A percentile compares a stretch with the other conserved stretches of the same genome.
These are phyloP conservation scores for Seriola dumerili DNA, from an alignment of 2,113 vertebrate species.

Conservation along the genomic window DNA sequence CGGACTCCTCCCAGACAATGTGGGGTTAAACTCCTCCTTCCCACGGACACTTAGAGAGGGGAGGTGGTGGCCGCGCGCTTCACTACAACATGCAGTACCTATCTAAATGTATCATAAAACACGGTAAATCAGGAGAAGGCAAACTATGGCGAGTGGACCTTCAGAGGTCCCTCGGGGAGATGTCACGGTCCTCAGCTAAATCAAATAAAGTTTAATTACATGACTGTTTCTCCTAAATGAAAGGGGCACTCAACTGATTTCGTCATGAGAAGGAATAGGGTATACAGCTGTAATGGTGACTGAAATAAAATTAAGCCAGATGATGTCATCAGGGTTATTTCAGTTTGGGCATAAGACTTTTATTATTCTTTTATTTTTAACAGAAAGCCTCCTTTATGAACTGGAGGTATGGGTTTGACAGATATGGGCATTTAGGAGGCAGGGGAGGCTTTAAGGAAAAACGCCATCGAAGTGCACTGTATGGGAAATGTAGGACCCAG, in stretches of 20 bases:
- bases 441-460: neutral
- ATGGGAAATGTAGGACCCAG: neutral
- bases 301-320: neutral
- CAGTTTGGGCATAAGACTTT: neutral
- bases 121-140: neutral
- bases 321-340: neutral
- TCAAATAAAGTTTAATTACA: fast-evolving
- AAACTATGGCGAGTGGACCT: slow-evolving; percentile 28
- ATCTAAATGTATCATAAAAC: neutral
- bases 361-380: neutral
- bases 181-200: neutral
- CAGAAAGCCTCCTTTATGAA: neutral
- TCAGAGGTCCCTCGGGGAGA: neutral
- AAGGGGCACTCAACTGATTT: neutral
- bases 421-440: neutral
- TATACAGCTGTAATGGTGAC: too few relatives aligned
- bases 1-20: slow-evolving; percentile 79
- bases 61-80: neutral
- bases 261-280: too few relatives aligned
- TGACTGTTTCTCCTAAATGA: fast-evolving
- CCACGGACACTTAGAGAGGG: slow-evolving; percentile 29
- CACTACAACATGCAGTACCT: neutral
- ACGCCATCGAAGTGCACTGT: neutral
- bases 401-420: neutral
- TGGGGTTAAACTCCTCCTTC: slow-evolving; percentile 82